Conservation (phyloP, 2,888 invertebrate genomes). For the Linnaemya tessellans region DNA sequence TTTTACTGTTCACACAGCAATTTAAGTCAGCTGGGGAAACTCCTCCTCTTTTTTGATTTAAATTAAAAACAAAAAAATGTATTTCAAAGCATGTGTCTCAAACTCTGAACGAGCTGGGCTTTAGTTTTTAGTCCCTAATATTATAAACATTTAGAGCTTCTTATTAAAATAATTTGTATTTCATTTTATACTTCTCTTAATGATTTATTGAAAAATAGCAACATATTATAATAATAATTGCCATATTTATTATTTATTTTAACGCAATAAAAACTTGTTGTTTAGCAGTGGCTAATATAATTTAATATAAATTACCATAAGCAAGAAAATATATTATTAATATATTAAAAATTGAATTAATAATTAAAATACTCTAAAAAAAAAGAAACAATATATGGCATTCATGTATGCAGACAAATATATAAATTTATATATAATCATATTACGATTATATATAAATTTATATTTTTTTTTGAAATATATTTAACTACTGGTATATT, state of each 20-base stretch:
- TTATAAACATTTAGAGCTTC: slow-evolving; percentile 10
- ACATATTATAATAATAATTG: too few relatives aligned
- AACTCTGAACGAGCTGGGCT: slow-evolving; percentile 6
- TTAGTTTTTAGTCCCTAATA: not conserved
- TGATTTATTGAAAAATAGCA: not conserved
- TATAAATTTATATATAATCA: too few relatives aligned
- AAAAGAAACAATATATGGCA: too few relatives aligned
- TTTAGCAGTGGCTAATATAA: too few relatives aligned
- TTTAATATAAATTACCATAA: too few relatives aligned
- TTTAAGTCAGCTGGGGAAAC: slow-evolving; percentile 25
- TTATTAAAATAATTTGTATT: not conserved
- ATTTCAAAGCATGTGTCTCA: not conserved
- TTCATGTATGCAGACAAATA: too few relatives aligned
- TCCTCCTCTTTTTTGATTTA: slow-evolving; percentile 47
- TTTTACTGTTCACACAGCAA: slow-evolving; percentile 15
- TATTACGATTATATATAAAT: too few relatives aligned
- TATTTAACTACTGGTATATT: too few relatives aligned
- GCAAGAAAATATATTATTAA: too few relatives aligned
- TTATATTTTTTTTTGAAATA: too few relatives aligned
- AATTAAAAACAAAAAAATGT: not conserved
- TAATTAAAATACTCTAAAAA: too few relatives aligned
- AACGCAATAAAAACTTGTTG: slow-evolving; percentile 33
- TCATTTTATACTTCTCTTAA: not conserved
- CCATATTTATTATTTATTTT: not conserved
- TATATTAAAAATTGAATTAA: too few relatives aligned